These are phyloP conservation scores for Orthosia gothica DNA, from an alignment of 2,888 invertebrate species.

Conservation along the genomic window DNA sequence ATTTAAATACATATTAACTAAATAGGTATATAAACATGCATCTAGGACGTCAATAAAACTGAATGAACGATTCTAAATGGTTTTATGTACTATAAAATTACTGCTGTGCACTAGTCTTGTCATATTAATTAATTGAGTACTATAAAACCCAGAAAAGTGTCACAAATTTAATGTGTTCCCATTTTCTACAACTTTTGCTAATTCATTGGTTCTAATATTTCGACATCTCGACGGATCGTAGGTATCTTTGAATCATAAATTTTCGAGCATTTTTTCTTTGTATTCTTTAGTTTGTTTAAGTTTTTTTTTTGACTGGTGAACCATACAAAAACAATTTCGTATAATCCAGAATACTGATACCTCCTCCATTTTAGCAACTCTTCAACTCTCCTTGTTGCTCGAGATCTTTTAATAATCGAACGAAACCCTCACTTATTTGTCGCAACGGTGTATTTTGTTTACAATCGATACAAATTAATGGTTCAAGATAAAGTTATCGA, in stretches of 20 bases:
- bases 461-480: slow-evolving; percentile 77
- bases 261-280: neutral
- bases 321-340: too few species aligned
- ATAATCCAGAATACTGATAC: slow-evolving; percentile 10
- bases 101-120: slow-evolving; percentile 6
- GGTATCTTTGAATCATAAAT: neutral
- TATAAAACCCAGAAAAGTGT: slow-evolving; percentile 25
- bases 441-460: slow-evolving; percentile 69
- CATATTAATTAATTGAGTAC: slow-evolving; percentile 34
- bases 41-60: slow-evolving; percentile 29
- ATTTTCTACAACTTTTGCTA: slow-evolving; percentile 3
- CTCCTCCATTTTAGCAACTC: slow-evolving; percentile 41
- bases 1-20: slow-evolving; percentile 37
- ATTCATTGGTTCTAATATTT: neutral
- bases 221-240: neutral
- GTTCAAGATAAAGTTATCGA: slow-evolving; percentile 65
- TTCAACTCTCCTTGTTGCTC: slow-evolving; percentile 25
- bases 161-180: slow-evolving; percentile 1
- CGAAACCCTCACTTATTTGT: slow-evolving; percentile 65
- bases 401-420: slow-evolving; percentile 73
- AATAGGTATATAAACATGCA: slow-evolving; percentile 13
- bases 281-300: neutral
- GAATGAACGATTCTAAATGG: slow-evolving; percentile 23
- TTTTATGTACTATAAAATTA: slow-evolving; percentile 18
- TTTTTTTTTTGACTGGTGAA: too few species aligned